A percentile compares a stretch with the other conserved stretches of the same genome.
phyloP scores from a whole-genome alignment of 64 coral and sea anemone species.

The Montipora capricornis region DNA sequence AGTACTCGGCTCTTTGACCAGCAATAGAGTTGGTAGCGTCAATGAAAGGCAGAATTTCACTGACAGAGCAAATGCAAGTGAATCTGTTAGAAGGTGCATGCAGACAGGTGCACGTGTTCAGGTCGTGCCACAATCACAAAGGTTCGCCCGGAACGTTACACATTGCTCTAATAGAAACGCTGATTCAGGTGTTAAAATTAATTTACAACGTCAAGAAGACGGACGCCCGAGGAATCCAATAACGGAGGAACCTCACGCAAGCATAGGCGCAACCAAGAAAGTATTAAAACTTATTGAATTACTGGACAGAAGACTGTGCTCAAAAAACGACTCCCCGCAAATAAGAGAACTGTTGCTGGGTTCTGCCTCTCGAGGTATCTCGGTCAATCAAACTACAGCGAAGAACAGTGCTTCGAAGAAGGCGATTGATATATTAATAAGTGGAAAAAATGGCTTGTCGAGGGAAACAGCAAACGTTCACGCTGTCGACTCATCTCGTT shows the following conservation, averaged over 20 bases:
- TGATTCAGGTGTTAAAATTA: neutral
- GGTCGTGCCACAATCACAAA: neutral
- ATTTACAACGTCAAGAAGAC: neutral
- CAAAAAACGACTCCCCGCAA: neutral
- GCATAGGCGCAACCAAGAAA: neutral
- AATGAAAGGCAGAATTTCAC: neutral
- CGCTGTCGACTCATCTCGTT: neutral
- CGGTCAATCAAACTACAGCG: neutral
- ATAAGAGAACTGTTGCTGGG: neutral
- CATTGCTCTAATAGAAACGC: neutral
- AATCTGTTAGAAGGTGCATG: too few relatives aligned
- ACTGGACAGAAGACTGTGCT: neutral
- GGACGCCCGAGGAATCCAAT: neutral
- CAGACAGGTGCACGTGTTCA: neutral
- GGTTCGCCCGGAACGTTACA: neutral
- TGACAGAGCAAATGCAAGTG: neutral
- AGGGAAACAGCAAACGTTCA: conserved; percentile 6
- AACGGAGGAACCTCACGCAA: neutral
- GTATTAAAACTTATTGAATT: conserved; percentile 3
- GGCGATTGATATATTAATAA: neutral
- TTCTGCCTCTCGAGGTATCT: neutral
- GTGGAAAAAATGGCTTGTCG: neutral
- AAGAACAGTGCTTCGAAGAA: neutral
- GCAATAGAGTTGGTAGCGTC: neutral
- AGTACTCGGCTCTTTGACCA: neutral